phyloP scores from a whole-genome alignment of 1,140 invertebrate genomes.

The Drosophila neocordata region DNA sequence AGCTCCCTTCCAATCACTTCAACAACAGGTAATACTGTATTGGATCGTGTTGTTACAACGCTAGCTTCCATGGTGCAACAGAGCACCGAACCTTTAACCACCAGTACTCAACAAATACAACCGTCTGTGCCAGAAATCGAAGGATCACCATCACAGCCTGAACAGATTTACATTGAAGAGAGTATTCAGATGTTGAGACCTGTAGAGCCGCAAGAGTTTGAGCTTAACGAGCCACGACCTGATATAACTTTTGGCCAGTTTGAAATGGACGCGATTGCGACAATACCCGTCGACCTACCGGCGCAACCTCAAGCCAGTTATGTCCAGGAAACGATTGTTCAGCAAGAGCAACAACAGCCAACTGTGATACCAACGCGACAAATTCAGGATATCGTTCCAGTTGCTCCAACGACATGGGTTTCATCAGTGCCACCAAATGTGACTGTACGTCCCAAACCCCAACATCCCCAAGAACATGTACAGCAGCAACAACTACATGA shows the following conservation, averaged over 20 bases:
- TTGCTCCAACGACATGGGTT: slow-evolving; percentile 1
- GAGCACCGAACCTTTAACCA: slow-evolving; percentile 56
- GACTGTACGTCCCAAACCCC: slow-evolving; percentile 46
- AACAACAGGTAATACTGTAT: slow-evolving; percentile 64
- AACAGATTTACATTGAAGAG: slow-evolving; percentile 63
- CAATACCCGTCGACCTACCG: slow-evolving; percentile 54
- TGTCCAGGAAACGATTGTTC: slow-evolving; percentile 46
- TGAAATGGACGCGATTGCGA: slow-evolving; percentile 76
- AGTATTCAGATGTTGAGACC: slow-evolving; percentile 51
- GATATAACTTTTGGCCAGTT: slow-evolving; percentile 80
- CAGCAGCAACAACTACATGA: slow-evolving; percentile 39
- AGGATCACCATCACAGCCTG: slow-evolving; percentile 14
- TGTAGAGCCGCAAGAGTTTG: slow-evolving; percentile 72
- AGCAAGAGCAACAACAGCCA: slow-evolving; percentile 48
- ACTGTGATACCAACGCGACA: slow-evolving; percentile 60
- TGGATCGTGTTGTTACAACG: slow-evolving; percentile 74
- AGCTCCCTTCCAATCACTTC: slow-evolving; percentile 26
- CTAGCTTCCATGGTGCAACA: slow-evolving; percentile 75
- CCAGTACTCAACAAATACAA: slow-evolving; percentile 66
- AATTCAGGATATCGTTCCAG: slow-evolving; percentile 27
- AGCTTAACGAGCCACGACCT: slow-evolving; percentile 69
- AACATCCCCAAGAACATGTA: slow-evolving; percentile 39
- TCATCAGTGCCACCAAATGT: slow-evolving; percentile 20
- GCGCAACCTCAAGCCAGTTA: slow-evolving; percentile 27
- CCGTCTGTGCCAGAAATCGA: slow-evolving; percentile 23